Conservation (phyloP, 92 coral and sea anemone species). For the Parazoanthus swiftii region DNA sequence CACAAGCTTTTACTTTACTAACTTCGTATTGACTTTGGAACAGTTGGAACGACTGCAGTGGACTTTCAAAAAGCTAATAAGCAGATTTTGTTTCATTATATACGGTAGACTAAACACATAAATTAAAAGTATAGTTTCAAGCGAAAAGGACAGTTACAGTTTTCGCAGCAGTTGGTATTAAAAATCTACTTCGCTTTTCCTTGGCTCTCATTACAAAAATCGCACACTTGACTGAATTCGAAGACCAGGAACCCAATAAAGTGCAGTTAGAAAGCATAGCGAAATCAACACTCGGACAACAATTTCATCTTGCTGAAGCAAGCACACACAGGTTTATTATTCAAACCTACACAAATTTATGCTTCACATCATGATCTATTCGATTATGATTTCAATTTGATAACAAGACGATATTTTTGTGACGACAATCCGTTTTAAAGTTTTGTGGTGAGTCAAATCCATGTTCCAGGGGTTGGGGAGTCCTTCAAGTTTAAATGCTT, state of each 20-base stretch:
- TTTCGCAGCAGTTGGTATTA: constrained; percentile 6
- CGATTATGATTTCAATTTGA: constrained; percentile 41
- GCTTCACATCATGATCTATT: constrained; percentile 42
- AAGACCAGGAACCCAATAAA: constrained; percentile 17
- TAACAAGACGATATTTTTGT: constrained; percentile 42
- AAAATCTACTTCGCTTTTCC: not conserved
- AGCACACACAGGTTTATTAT: constrained; percentile 39
- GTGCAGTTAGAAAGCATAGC: not conserved
- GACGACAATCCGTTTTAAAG: constrained; percentile 47
- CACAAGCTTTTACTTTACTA: not conserved
- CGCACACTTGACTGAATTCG: not conserved
- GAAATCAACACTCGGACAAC: constrained; percentile 22
- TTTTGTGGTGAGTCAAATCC: constrained; percentile 56
- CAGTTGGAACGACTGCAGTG: not conserved
- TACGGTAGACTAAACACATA: constrained; percentile 23
- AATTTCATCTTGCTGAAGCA: constrained; percentile 39
- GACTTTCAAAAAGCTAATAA: not conserved
- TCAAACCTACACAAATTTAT: constrained; percentile 13
- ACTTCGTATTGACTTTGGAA: not conserved
- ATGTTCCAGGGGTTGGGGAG: constrained; percentile 50
- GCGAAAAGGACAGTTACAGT: not conserved
- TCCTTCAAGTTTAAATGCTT: constrained; percentile 35
- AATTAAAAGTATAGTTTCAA: not conserved
- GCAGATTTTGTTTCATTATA: not conserved
- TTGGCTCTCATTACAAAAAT: not conserved